Evolutionary conservation across 2,113 vertebrate species (phyloP).

Genomic region (Xyrauchen texanus): DNA sequence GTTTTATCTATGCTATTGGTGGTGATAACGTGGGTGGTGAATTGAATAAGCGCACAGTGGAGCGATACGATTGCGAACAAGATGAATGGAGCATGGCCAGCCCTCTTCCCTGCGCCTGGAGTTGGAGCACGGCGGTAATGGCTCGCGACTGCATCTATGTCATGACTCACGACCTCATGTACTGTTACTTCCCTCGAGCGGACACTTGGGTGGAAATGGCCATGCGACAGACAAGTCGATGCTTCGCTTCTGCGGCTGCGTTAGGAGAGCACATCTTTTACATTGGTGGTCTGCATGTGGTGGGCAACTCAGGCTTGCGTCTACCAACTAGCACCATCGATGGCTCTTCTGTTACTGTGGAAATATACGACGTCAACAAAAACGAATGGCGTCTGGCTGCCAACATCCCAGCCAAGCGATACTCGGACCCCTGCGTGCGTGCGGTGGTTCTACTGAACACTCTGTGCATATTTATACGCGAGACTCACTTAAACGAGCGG

Average conservation of each 20-base stretch:
- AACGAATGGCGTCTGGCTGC: conserved; percentile 93
- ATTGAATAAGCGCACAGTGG: conserved; percentile 90
- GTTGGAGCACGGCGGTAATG: conserved; percentile 89
- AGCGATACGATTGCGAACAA: conserved; percentile 90
- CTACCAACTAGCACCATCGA: conserved; percentile 87
- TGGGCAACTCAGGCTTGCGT: conserved; percentile 86
- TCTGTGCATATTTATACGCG: conserved; percentile 91
- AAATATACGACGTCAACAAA: conserved; percentile 92
- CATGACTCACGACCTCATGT: conserved; percentile 93
- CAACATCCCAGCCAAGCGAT: conserved; percentile 93
- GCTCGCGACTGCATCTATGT: conserved; percentile 93
- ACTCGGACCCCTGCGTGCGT: conserved; percentile 89
- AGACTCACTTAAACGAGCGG: conserved; percentile 93
- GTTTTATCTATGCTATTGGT: conserved; percentile 94
- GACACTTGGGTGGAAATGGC: conserved; percentile 97
- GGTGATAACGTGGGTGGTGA: conserved; percentile 90
- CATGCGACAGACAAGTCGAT: conserved; percentile 88
- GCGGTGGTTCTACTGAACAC: conserved; percentile 90
- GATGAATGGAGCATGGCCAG: conserved; percentile 95
- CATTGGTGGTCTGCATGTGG: conserved; percentile 92
- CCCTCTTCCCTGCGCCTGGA: conserved; percentile 91
- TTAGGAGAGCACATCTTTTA: conserved; percentile 96
- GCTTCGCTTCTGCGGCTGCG: conserved; percentile 91
- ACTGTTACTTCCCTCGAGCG: conserved; percentile 92
- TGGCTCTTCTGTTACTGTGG: conserved; percentile 89